A percentile compares a stretch with the other conserved stretches of the same genome.
Evolutionary conservation across 2,888 invertebrate genomes (phyloP).

Genomic region (Drosophila leonis): DNA sequence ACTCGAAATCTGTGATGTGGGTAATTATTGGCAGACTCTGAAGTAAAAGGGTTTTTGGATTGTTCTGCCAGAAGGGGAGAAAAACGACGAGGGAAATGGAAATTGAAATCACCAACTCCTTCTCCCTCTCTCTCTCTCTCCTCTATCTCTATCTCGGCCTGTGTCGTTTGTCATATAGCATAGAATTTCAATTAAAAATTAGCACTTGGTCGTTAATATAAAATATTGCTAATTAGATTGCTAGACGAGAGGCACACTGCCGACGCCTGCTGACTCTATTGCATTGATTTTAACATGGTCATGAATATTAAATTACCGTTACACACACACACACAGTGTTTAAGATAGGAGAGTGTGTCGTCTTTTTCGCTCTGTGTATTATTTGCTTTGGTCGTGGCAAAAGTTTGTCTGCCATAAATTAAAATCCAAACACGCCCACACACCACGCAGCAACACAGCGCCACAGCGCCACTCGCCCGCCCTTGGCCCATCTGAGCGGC

Average conservation of each 20-base stretch:
- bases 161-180: conserved; percentile 31
- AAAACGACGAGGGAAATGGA: background rate
- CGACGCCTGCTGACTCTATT: conserved; percentile 42
- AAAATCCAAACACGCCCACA: conserved; percentile 72
- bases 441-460: conserved; percentile 9
- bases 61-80: background rate
- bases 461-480: conserved; percentile 7
- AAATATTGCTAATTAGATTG: conserved; percentile 80
- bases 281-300: conserved; percentile 78
- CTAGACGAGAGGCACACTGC: conserved; percentile 28
- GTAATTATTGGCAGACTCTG: conserved; percentile 65
- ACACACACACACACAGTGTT: conserved; percentile 26
- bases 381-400: conserved; percentile 51
- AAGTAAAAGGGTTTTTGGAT: conserved; percentile 41
- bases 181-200: conserved; percentile 78
- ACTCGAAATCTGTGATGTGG: conserved; percentile 59
- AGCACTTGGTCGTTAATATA: conserved; percentile 75
- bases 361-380: conserved; percentile 34
- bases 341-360: conserved; percentile 10
- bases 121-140: background rate
- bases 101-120: conserved; percentile 1
- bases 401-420: conserved; percentile 78
- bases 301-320: conserved; percentile 79
- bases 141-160: background rate
- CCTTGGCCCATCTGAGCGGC: background rate